Evolutionary conservation across 2,888 invertebrate species (phyloP), one percentile per base, ranked within the genome.

Genomic region (Brassicogethes aeneus): DNA sequence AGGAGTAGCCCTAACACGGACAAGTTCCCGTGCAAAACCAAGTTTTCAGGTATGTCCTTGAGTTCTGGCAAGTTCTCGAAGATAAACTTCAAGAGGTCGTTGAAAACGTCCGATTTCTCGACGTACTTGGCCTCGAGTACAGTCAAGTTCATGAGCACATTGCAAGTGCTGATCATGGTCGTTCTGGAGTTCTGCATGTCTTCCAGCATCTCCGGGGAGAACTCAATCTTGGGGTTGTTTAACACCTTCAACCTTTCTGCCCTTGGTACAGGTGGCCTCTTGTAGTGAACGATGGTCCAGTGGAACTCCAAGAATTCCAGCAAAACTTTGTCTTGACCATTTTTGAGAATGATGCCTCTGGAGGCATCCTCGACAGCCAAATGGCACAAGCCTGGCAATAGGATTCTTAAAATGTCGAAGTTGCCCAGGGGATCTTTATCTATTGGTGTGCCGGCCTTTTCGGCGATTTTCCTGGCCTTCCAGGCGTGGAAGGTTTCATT

Each of bases 141-240:
- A 10, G 89, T 86, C 2, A 94, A 74, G 62, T 94, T 94, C 86
- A 94, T 90, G 50, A 94, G 80, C 43, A 92, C 84, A 60, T 92
- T 92, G 66, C 92, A 93, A 17, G 89, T 77, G 51, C 91, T 88
- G 47, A 88, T 82, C 75, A 94, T 84, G 0, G 91, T 89, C 2
- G 80, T 74, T 44, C 89, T 77, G 0, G 90, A 86, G 63, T 88
- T 86, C 57, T 83, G 82, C 82, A 89, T 88, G 51, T 86, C 84
- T 56, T 85, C 86, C 42, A 85, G 63, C 47, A 85, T 72, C 59
- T 82, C 77, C 1, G 82, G 78, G 36, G 85, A 82, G 36, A 86
- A 66, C 56, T 85, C 82, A 37, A 83, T 82, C 58, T 82, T 83
- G 12, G 86, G 86, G 58, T 84, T 80, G 48, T 79, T 82, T 62